These are phyloP conservation scores for Orthosia gothica DNA, from an alignment of 2,888 invertebrate genomes.

Conservation along the genomic window DNA sequence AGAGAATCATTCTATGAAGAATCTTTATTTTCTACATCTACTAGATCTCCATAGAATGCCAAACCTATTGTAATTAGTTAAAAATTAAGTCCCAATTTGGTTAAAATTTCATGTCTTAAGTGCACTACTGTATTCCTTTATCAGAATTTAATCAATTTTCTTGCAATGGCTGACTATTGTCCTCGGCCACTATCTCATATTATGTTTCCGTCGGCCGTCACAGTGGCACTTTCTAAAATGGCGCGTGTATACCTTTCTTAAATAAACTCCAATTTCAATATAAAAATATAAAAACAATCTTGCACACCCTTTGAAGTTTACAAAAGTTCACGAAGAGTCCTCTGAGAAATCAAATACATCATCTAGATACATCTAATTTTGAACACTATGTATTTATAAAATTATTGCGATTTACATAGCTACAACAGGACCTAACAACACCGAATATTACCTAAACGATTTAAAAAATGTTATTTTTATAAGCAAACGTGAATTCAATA, in stretches of 20 bases:
- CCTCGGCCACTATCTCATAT: not conserved
- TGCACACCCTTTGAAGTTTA: slow-evolving; percentile 46
- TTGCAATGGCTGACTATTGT: not conserved
- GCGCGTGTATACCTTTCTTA: slow-evolving; percentile 50
- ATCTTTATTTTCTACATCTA: not conserved
- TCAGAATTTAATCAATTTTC: not conserved
- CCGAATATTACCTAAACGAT: slow-evolving; percentile 66
- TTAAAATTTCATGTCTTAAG: not conserved
- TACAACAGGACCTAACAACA: slow-evolving; percentile 62
- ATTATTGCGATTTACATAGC: slow-evolving; percentile 71
- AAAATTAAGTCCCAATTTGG: slow-evolving; percentile 6
- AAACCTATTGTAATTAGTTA: slow-evolving; percentile 5
- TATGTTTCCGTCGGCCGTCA: slow-evolving; percentile 32
- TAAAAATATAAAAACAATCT: slow-evolving; percentile 62
- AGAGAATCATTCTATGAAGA: slow-evolving; percentile 20
- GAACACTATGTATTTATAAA: slow-evolving; percentile 70
- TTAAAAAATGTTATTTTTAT: slow-evolving; percentile 62
- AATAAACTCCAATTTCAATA: slow-evolving; percentile 60
- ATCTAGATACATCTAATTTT: slow-evolving; percentile 68
- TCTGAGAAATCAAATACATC: slow-evolving; percentile 53
- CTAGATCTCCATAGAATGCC: slow-evolving; percentile 18
- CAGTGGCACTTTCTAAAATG: slow-evolving; percentile 63
- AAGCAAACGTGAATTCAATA: slow-evolving; percentile 67
- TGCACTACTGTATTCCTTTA: slow-evolving; percentile 34
- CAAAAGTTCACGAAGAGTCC: slow-evolving; percentile 35